Evolutionary conservation across 2,888 invertebrate genomes (phyloP).

Genomic region (Microctonus hyperodae): DNA sequence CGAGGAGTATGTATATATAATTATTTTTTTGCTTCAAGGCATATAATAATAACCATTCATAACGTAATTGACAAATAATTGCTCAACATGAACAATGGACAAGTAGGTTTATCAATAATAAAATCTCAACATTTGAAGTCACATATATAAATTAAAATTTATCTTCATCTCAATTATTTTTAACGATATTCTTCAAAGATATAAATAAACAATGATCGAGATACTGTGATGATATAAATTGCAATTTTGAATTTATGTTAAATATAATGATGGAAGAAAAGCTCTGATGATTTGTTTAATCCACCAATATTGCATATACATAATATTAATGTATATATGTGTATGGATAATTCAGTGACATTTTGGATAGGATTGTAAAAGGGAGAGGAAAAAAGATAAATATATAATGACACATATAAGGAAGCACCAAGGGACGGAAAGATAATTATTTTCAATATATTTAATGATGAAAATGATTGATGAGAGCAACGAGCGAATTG

Average conservation of each 20-base stretch:
- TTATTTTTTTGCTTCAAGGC: neutral
- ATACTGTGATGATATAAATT: neutral
- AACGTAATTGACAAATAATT: neutral
- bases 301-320: neutral
- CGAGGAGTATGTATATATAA: neutral
- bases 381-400: neutral
- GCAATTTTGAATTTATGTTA: neutral
- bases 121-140: neutral
- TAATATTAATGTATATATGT: neutral
- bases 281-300: neutral
- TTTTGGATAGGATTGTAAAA: too few species aligned
- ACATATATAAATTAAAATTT: neutral
- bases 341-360: too few species aligned
- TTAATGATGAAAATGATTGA: slow-evolving; percentile 11
- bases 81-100: neutral
- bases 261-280: neutral
- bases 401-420: slow-evolving; percentile 7
- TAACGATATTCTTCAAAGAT: neutral
- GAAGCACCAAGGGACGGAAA: slow-evolving; percentile 41
- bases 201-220: neutral
- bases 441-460: slow-evolving; percentile 24
- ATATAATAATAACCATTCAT: slow-evolving; percentile 1
- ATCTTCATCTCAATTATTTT: neutral
- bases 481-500: slow-evolving; percentile 16
- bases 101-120: neutral